A percentile compares a stretch with the other conserved stretches of the same genome.
Conservation (phyloP, 2,888 invertebrate genomes). For the Gortyna flavago region DNA sequence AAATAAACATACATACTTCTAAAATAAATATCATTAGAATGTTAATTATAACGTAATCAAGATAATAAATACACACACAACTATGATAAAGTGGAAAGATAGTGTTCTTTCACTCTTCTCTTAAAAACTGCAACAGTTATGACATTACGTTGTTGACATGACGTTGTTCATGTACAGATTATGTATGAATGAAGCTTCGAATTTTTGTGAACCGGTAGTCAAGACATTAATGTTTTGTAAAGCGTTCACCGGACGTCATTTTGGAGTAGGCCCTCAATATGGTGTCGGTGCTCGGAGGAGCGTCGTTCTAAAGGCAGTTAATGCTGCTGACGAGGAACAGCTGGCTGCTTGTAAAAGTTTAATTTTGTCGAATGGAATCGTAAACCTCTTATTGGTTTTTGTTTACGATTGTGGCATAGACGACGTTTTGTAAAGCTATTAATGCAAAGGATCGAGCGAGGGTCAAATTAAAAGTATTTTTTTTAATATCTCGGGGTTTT, state of each 20-base stretch:
- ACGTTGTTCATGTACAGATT: too few species aligned
- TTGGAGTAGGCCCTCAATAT: conserved; percentile 64
- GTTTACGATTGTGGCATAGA: conserved; percentile 83
- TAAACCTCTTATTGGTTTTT: conserved; percentile 86
- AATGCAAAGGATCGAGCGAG: conserved; percentile 67
- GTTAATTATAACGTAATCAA: too few species aligned
- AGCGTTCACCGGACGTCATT: conserved; percentile 24
- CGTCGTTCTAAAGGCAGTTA: conserved; percentile 71
- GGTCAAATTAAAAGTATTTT: conserved; percentile 38
- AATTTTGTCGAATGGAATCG: conserved; percentile 87
- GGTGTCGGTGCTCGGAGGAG: conserved; percentile 30
- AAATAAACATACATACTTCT: too few species aligned
- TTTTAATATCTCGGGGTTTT: conserved; percentile 32
- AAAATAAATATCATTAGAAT: too few species aligned
- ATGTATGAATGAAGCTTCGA: conserved; percentile 54
- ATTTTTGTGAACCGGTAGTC: conserved; percentile 41
- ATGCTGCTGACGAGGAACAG: conserved; percentile 79
- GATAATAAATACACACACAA: too few species aligned
- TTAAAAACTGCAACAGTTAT: too few species aligned
- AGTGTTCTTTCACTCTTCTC: too few species aligned
- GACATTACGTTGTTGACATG: too few species aligned
- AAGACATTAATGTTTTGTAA: conserved; percentile 35
- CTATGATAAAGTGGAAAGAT: too few species aligned
- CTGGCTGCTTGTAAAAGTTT: conserved; percentile 86
- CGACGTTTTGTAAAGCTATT: conserved; percentile 77